These are phyloP conservation scores for Otolemur garnettii DNA, from an alignment of 2,113 vertebrate genomes.

Conservation along the genomic window DNA sequence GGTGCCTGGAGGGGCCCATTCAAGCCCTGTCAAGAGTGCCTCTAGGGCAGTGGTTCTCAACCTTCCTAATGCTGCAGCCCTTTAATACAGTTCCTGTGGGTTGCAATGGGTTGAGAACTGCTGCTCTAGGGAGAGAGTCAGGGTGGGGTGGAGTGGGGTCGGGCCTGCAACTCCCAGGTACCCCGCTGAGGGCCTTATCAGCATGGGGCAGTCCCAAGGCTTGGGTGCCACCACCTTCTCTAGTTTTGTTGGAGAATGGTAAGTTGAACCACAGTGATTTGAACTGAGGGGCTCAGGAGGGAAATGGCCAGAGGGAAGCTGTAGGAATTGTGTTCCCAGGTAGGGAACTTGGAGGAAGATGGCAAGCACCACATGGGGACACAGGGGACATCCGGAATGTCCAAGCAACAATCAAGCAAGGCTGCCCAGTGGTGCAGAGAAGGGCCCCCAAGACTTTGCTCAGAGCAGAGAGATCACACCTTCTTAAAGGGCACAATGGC, in stretches of 20 bases:
- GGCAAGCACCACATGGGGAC: neutral
- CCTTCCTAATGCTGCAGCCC: too few relatives aligned
- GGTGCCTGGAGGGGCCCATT: too few relatives aligned
- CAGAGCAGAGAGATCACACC: neutral
- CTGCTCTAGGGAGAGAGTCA: too few relatives aligned
- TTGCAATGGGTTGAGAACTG: too few relatives aligned
- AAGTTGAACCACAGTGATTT: neutral
- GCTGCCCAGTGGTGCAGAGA: neutral
- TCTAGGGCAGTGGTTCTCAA: too few relatives aligned
- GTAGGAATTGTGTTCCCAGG: neutral
- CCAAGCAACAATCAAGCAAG: neutral
- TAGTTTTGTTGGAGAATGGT: neutral
- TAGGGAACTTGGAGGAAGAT: neutral
- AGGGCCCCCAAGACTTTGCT: neutral
- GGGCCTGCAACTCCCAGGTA: too few relatives aligned
- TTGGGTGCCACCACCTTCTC: neutral
- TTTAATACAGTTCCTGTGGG: too few relatives aligned
- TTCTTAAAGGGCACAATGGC: neutral
- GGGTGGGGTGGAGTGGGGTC: too few relatives aligned
- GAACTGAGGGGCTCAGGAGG: neutral
- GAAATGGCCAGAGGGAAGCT: neutral
- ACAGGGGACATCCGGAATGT: neutral
- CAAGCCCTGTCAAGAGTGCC: too few relatives aligned
- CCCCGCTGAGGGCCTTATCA: too few relatives aligned
- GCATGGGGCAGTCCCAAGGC: neutral